Base-by-base conservation (phyloP, 2,797 vertebrate species). In the Capromys pilorides region DNA sequence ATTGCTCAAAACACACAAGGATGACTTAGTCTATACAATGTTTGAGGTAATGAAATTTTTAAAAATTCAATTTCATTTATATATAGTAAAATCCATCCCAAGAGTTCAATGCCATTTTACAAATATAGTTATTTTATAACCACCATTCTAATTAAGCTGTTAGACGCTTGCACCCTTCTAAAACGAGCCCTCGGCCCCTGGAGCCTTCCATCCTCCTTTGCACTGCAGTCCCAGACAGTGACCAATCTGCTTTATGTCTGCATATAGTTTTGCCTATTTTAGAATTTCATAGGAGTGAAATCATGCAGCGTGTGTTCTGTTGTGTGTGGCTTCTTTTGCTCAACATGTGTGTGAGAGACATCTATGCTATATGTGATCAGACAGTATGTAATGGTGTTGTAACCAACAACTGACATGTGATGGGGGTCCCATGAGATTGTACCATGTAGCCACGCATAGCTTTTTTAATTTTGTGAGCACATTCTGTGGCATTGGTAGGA, bases 1-100 rank as follows among this genome's bases (percentile, higher is more conserved):
- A 93, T 67, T 87, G 49, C 33, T 4, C 6, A 66, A 75, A 61
- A 69, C 83, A 54, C 77, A 82, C 24, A 90, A 75, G 79, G 14
- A 26, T 59, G 33, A 59, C 82, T 24, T 10, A 71, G 26, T 86
- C 66, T 71, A 36, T 8, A 57, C 41, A 71, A 69, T 77, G 59
- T 31, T 69, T 54, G 14, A 13, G 26, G 12, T 54, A 62, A 82
- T 31, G 92, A 10, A 94, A 84, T 14, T 10, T 71, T 69, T 78
- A 69, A 0, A 5, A 67, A 45, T 69, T 62, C 18, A 64, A 62
- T 18, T 81, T 14, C 39, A 88, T 87, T 80, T 88, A 14, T 21
- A 73, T 13, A 18, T 41, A 73, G 41, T 71, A 78, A 71, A 87
- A 91, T 36, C 5, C 69, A 64, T 79, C 26, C 11, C 3, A 82